A percentile compares a stretch with the other conserved stretches of the same genome.
Evolutionary conservation across 2,113 vertebrate species (phyloP).

Genomic region (Melanotaenia duboulayi): DNA sequence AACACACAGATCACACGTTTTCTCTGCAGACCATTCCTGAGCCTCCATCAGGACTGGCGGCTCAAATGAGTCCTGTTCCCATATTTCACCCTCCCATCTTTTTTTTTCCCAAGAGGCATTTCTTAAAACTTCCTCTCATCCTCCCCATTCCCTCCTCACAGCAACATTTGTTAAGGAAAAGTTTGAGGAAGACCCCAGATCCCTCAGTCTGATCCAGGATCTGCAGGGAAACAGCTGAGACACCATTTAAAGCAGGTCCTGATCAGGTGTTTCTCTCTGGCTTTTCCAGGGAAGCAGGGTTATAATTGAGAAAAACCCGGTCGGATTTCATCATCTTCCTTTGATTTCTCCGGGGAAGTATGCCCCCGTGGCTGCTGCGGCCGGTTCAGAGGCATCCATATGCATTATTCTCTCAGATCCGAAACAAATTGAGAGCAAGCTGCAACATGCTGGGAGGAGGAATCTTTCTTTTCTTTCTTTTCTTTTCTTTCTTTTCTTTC

Average conservation of each 20-base stretch:
- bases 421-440: conserved; percentile 31
- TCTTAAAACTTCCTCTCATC: too few species aligned
- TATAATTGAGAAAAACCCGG: conserved; percentile 61
- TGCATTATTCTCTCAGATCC: conserved; percentile 61
- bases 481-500: too few species aligned
- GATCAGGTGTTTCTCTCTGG: conserved; percentile 30
- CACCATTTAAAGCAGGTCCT: background rate
- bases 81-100: too few species aligned
- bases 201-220: background rate
- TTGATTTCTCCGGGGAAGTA: conserved; percentile 54
- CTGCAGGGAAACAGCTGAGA: background rate
- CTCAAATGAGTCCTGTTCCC: too few species aligned
- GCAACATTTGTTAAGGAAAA: conserved; percentile 5
- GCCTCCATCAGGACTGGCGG: too few species aligned
- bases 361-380: conserved; percentile 35
- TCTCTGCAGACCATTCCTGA: background rate
- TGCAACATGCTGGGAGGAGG: background rate
- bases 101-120: too few species aligned
- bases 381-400: conserved; percentile 45
- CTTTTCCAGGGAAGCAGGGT: conserved; percentile 15
- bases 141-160: background rate
- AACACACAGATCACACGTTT: conserved; percentile 10
- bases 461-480: background rate
- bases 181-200: background rate
- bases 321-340: conserved; percentile 57